A percentile compares a stretch with the other conserved stretches of the same genome.
Evolutionary conservation across 2,797 vertebrate species (phyloP).

Genomic region (Syngnathus acus): DNA sequence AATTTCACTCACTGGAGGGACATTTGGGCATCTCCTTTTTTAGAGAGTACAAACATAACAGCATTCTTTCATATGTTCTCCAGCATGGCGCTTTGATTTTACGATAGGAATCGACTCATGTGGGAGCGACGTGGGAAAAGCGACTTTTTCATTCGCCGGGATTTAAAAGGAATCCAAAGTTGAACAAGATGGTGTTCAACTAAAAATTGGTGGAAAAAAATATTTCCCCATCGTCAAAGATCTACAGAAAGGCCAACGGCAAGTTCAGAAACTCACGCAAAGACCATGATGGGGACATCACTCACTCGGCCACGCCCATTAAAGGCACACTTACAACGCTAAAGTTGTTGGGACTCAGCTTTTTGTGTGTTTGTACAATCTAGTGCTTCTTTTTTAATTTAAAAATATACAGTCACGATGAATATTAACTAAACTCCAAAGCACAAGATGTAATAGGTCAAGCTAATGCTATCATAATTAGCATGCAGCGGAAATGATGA

Average conservation of each 20-base stretch:
- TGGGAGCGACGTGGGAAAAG: conserved; percentile 72
- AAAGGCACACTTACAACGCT: neutral
- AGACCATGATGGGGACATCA: neutral
- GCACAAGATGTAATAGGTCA: neutral
- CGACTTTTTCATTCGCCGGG: conserved; percentile 8
- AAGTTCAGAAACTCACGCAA: neutral
- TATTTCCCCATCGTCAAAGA: too few species aligned
- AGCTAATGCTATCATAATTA: neutral
- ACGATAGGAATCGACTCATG: conserved; percentile 59
- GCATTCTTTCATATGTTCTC: conserved; percentile 34
- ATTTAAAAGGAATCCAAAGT: neutral
- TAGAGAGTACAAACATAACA: conserved; percentile 62
- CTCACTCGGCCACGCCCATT: neutral
- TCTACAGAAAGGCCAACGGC: neutral
- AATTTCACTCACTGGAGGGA: conserved; percentile 62
- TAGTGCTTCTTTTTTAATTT: too few species aligned
- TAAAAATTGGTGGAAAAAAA: neutral
- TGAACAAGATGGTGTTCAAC: neutral
- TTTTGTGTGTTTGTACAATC: too few species aligned
- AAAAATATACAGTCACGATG: too few species aligned
- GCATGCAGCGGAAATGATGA: neutral
- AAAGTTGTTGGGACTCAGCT: too few species aligned
- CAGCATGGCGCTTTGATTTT: conserved; percentile 40
- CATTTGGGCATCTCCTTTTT: conserved; percentile 67
- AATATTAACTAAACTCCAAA: neutral